These are phyloP conservation scores for Miichthys miiuy DNA, from an alignment of 2,797 vertebrate species.

Conservation along the genomic window DNA sequence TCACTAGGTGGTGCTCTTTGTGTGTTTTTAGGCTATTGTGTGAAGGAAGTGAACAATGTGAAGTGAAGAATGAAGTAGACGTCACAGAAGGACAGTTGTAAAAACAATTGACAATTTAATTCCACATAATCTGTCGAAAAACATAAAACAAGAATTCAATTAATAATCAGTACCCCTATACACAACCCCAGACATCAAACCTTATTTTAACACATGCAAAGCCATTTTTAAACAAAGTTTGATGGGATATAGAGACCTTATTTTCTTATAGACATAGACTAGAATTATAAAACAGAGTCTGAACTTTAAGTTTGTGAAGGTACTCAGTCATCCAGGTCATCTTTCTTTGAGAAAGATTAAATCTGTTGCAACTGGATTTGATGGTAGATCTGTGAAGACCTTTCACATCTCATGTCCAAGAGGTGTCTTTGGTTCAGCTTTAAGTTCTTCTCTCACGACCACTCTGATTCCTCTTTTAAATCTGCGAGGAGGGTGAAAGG, in stretches of 20 bases:
- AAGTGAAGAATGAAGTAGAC: neutral
- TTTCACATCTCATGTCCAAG: no score
- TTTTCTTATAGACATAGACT: no score
- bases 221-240: no score
- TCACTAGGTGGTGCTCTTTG: neutral
- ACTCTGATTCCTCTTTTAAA: neutral
- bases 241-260: no score
- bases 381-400: no score
- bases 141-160: neutral
- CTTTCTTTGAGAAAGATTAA: no score
- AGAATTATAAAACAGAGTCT: no score
- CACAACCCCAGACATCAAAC: neutral
- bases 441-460: neutral
- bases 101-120: neutral
- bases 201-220: neutral
- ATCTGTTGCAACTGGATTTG: no score
- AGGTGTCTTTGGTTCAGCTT: no score
- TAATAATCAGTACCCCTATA: neutral
- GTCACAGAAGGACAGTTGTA: neutral
- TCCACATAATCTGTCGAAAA: neutral
- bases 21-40: neutral
- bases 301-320: no score
- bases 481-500: fast-evolving
- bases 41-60: neutral
- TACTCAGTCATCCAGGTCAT: no score